Conservation (phyloP, 2,113 vertebrate genomes). For the Notiomystis cincta region DNA sequence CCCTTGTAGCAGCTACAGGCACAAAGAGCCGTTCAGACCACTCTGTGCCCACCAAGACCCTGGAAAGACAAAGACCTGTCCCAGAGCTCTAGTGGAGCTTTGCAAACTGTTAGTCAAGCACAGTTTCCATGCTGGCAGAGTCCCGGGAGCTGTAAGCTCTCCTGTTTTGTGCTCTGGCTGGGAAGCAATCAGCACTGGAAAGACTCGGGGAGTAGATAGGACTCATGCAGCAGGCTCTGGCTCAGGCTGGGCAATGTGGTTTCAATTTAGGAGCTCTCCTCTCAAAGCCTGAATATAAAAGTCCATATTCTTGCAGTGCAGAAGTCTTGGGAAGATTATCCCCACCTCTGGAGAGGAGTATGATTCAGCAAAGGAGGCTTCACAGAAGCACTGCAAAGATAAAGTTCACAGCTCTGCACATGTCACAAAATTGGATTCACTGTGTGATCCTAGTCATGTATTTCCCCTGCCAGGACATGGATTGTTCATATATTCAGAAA, state of each 20-base stretch:
- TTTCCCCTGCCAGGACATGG: not conserved
- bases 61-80: not conserved
- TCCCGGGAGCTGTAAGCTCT: not conserved
- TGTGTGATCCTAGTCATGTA: not conserved
- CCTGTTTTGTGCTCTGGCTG: fast-evolving
- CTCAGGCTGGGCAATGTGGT: not conserved
- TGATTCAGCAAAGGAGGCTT: not conserved
- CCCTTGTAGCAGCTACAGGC: not conserved
- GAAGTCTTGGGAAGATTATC: not conserved
- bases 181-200: not conserved
- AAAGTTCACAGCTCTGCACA: not conserved
- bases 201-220: not conserved
- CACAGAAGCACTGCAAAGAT: not conserved
- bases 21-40: constrained; percentile 11
- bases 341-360: not conserved
- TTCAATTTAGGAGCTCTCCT: constrained; percentile 5
- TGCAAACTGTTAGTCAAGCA: not conserved
- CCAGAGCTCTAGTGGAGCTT: not conserved
- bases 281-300: not conserved
- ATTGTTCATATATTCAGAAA: not conserved
- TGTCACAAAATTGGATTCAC: not conserved
- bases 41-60: not conserved
- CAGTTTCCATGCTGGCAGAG: not conserved
- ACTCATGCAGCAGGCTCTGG: not conserved
- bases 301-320: not conserved